Conservation (phyloP, 2,113 vertebrate genomes). For the Bolborhynchus lineola region DNA sequence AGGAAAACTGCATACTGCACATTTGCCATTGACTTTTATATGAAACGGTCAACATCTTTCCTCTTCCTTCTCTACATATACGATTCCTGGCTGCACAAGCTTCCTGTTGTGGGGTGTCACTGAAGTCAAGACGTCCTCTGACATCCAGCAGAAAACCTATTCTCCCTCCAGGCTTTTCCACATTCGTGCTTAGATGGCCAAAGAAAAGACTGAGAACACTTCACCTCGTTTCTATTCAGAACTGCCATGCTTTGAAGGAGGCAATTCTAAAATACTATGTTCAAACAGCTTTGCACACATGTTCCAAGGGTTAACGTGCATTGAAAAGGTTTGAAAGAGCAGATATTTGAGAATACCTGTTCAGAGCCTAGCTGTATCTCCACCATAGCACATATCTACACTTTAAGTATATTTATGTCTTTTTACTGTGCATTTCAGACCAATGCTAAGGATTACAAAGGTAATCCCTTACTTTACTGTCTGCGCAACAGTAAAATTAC, state of each 20-base stretch:
- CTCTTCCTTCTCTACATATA: background rate
- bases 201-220: background rate
- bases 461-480: background rate
- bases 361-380: background rate
- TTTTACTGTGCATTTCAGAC: background rate
- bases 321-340: background rate
- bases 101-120: background rate
- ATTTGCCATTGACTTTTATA: background rate
- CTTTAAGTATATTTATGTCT: background rate
- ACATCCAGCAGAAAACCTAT: background rate
- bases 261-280: background rate
- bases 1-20: background rate
- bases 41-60: background rate
- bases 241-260: background rate
- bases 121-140: background rate
- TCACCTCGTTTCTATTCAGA: background rate
- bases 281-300: background rate
- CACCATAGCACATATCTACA: background rate
- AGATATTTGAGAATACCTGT: background rate
- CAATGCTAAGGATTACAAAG: background rate
- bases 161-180: background rate
- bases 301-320: background rate
- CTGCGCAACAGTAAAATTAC: background rate
- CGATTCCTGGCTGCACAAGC: accelerated
- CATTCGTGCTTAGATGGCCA: background rate